A percentile compares a stretch with the other conserved stretches of the same genome.
phyloP scores from a whole-genome alignment of 2,113 vertebrate species.

The Corydoras sp. region DNA sequence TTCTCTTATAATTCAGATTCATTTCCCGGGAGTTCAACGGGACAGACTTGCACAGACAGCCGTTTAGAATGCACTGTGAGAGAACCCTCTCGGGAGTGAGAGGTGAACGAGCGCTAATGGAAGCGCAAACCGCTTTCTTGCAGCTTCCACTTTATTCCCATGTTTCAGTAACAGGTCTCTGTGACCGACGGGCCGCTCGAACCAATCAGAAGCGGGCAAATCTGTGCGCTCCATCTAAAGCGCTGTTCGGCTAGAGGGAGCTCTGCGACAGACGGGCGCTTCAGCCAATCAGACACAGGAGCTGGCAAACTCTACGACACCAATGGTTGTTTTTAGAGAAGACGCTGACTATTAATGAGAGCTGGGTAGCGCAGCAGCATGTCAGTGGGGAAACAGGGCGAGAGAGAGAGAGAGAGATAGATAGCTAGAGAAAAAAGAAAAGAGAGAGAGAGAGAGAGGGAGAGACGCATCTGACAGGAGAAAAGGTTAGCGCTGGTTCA shows the following conservation, averaged over 20 bases:
- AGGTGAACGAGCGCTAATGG: constrained; percentile 59
- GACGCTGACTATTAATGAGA: constrained; percentile 74
- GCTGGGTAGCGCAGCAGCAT: constrained; percentile 76
- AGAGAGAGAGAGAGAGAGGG: constrained; percentile 20
- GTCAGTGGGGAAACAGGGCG: constrained; percentile 75
- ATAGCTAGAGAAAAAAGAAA: neutral
- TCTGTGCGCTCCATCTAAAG: constrained; percentile 55
- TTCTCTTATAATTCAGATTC: no score
- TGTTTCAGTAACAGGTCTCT: constrained; percentile 23
- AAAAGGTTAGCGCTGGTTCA: constrained; percentile 53
- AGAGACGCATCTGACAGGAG: constrained; percentile 74
- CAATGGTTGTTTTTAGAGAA: constrained; percentile 74
- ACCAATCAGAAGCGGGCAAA: constrained; percentile 72
- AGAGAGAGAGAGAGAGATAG: constrained; percentile 50
- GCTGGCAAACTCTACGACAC: constrained; percentile 64
- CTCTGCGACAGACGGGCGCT: constrained; percentile 56
- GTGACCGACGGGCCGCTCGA: constrained; percentile 58
- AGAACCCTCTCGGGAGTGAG: constrained; percentile 53
- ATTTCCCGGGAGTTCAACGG: no score
- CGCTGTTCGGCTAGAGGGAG: neutral
- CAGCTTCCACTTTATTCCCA: constrained; percentile 48
- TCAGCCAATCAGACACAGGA: constrained; percentile 72
- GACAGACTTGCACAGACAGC: neutral
- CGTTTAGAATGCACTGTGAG: constrained; percentile 60
- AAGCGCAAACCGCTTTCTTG: constrained; percentile 64